Evolutionary conservation across 2,888 invertebrate genomes (phyloP), one percentile per base, ranked within the genome.

Genomic region (Chymomyza amoena): DNA sequence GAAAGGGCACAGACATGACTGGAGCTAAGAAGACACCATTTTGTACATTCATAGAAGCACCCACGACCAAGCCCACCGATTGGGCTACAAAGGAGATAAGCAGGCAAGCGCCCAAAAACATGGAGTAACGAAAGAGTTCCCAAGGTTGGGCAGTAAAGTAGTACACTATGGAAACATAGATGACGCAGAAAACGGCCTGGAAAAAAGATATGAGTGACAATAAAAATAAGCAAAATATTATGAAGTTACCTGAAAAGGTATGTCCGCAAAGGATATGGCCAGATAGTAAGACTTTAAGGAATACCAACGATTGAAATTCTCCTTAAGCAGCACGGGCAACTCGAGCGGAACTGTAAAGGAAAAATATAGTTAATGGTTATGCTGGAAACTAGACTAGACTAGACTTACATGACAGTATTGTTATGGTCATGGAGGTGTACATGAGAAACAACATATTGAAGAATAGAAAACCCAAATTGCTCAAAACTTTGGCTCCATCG

Each of bases 351-450:
- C 97, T 97, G 54, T 39, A 59, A 65, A 59, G 61, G n/a, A 39
- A 16, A 16, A 64, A 9, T 1, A 32, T 1, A 32, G 32, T 32
- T 32, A 32, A 7, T 32, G 32, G 32, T 1, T 32, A 9, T 9
- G 32, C 6, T 32, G 32, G 9, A 7, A 32, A 9, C 32, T 32
- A 9, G n/a, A n/a, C n/a, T 32, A 13, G 39, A 13, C 0, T 4
- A 15, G 18, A 83, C 96, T 95, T 93, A 97, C 97, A 99, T 89
- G 99, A 98, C 80, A 99, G 94, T 89, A 99, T 98, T 59, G 99
- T 99, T 88, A 99, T 98, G 91, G 99, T 99, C 96, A 99, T 97
- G n/a, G 99, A 98, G 0, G 98, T 98, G 93, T 99, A 99, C 97
- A 99, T 99, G 78, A 99, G 95, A 94, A 99, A 99, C 90, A 99